phyloP scores from a whole-genome alignment of 2,113 vertebrate species.

The Emberiza fucata region DNA sequence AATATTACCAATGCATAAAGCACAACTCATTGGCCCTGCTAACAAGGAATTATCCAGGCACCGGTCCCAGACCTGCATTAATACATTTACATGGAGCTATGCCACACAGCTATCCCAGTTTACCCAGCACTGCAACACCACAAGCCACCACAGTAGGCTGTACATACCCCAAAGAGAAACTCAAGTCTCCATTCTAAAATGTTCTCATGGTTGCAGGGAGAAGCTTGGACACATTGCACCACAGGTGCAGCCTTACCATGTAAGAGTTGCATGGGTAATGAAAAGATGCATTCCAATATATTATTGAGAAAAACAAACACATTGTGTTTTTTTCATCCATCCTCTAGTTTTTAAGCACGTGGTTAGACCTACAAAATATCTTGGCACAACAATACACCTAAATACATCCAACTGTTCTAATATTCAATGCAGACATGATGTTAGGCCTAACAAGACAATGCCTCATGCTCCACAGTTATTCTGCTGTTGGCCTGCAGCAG shows the following conservation, averaged over 20 bases:
- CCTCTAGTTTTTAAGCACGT: not conserved
- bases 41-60: not conserved
- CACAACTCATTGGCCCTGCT: not conserved
- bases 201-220: not conserved
- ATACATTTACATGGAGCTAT: not conserved
- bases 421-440: not conserved
- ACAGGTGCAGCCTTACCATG: not conserved
- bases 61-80: not conserved
- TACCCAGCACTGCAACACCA: not conserved
- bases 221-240: not conserved
- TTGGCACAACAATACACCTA: not conserved
- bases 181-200: not conserved
- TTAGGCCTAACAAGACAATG: not conserved
- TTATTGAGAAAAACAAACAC: not conserved
- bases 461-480: not conserved
- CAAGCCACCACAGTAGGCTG: not conserved
- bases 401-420: not conserved
- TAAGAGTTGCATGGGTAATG: not conserved
- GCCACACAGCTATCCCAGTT: not conserved
- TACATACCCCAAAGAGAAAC: not conserved
- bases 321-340: not conserved
- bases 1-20: not conserved
- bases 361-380: not conserved
- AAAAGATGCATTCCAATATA: not conserved
- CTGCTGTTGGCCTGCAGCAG: too few relatives aligned